These are phyloP conservation scores for Pleuronectes platessa DNA, from an alignment of 2,113 vertebrate genomes.

Conservation along the genomic window DNA sequence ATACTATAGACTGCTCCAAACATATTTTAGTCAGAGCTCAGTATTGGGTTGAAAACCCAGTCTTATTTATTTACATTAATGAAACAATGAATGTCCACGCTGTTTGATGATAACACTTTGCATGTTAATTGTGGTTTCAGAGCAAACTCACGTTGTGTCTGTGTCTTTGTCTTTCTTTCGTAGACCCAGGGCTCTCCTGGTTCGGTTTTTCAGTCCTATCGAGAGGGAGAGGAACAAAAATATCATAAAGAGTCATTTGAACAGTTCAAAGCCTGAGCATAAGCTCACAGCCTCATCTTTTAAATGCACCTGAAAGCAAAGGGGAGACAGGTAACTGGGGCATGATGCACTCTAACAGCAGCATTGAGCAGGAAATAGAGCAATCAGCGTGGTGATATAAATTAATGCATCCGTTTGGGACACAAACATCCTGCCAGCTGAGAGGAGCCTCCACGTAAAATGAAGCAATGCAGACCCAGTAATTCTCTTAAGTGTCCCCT, in stretches of 20 bases:
- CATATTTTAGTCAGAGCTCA: too few relatives aligned
- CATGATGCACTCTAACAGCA: slow-evolving; percentile 10
- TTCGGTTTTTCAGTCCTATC: slow-evolving; percentile 98
- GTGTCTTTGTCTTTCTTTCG: slow-evolving; percentile 97
- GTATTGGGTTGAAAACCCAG: too few relatives aligned
- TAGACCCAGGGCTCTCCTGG: slow-evolving; percentile 97
- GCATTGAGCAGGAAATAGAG: slow-evolving; percentile 30
- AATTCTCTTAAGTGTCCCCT: slow-evolving; percentile 48
- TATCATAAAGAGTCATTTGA: slow-evolving; percentile 29
- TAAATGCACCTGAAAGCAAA: neutral
- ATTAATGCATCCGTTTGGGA: slow-evolving; percentile 22
- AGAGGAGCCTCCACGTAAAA: slow-evolving; percentile 14
- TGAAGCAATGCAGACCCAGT: slow-evolving; percentile 1
- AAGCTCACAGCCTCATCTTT: slow-evolving; percentile 29
- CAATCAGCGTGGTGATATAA: neutral
- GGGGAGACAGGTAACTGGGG: slow-evolving; percentile 7
- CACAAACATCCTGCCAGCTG: slow-evolving; percentile 36
- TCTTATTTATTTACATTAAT: too few relatives aligned
- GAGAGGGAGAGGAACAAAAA: neutral
- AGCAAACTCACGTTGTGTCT: slow-evolving; percentile 91
- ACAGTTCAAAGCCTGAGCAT: slow-evolving; percentile 3
- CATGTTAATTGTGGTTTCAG: neutral
- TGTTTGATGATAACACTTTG: too few relatives aligned
- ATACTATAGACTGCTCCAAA: too few relatives aligned
- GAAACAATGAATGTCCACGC: too few relatives aligned